Evolutionary conservation across 2,888 invertebrate genomes (phyloP), one percentile per base, ranked within the genome.

Genomic region (Limenitis arthemis): DNA sequence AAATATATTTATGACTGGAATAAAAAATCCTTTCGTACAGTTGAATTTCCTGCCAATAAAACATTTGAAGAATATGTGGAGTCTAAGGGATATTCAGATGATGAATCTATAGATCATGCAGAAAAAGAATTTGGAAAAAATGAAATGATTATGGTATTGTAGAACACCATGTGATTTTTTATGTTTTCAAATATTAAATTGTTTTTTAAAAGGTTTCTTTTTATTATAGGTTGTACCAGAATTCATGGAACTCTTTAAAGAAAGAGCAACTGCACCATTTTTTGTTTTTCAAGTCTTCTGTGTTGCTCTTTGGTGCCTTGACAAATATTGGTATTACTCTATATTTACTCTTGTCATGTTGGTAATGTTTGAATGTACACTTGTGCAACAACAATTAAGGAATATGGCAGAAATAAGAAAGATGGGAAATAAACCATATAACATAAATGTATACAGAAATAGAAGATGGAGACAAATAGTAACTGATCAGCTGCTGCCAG

Each of bases 251-350:
- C 86, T 99, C 12, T 99, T 99, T 74, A 94, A 93, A 66, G 99
- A 99, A 82, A 88, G 99, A 65, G 99, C 99, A 1, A 98, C 99
- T 0, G 99, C 99, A 0, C 99, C 99, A 2, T 99, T 99, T 82
- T 99, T 99, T 80, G 98, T 99, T 5, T 99, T 99, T 79, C 99
- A 99, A 93, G 96, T 99, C 53, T 99, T 99, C 76, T 99, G 99
- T 72, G 99, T 99, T 42, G 95, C 94, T 8, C 87, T 99, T 4
- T 99, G 99, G 99, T 99, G 99, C 82, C 87, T 99, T 62, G 99
- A 99, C 74, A 98, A 98, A 73, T 99, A 98, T 79, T 98, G 98
- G 98, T 95, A 98, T 76, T 99, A 98, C 78, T 97, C 97, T 49
- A 90, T 99, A 54, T 98, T 99, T 76, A 99, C 99, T 0, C 89